A percentile compares a stretch with the other conserved stretches of the same genome.
Conservation (phyloP, 1,140 invertebrate genomes). For the Apocrypta bakeri region DNA sequence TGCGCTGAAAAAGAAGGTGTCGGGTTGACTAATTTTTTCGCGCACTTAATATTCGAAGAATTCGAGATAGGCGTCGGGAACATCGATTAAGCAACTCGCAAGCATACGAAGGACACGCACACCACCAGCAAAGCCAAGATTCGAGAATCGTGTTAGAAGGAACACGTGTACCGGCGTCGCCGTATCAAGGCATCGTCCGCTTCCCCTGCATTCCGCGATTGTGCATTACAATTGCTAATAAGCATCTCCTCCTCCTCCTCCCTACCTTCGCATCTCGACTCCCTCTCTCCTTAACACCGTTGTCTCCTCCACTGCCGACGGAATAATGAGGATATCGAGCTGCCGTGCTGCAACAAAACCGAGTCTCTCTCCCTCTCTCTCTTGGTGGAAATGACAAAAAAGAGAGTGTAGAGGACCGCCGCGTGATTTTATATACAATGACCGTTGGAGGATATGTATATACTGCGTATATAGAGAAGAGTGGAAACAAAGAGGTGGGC, state of each 20-base stretch:
- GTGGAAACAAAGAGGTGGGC: slow-evolving; percentile 12
- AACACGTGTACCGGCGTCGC: slow-evolving; percentile 62
- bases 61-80: slow-evolving; percentile 38
- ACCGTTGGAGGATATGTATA: slow-evolving; percentile 35
- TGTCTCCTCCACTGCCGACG: neutral
- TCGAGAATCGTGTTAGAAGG: slow-evolving; percentile 57
- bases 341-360: neutral
- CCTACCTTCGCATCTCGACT: slow-evolving; percentile 19
- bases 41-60: slow-evolving; percentile 33
- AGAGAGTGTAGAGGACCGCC: slow-evolving; percentile 11
- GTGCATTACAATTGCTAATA: slow-evolving; percentile 70
- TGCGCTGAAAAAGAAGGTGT: too few species aligned
- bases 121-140: too few species aligned
- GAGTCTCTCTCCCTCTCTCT: slow-evolving; percentile 3
- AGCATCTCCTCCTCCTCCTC: slow-evolving; percentile 55
- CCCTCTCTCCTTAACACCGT: slow-evolving; percentile 18
- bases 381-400: slow-evolving; percentile 23
- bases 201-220: slow-evolving; percentile 62
- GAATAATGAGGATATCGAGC: slow-evolving; percentile 41
- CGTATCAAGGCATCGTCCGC: slow-evolving; percentile 64
- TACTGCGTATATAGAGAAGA: neutral
- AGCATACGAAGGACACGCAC: too few species aligned
- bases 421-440: slow-evolving; percentile 56
- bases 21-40: slow-evolving; percentile 21
- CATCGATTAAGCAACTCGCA: slow-evolving; percentile 45